Base-by-base conservation (phyloP, 2,797 vertebrate genomes). In the Selene dorsalis region DNA sequence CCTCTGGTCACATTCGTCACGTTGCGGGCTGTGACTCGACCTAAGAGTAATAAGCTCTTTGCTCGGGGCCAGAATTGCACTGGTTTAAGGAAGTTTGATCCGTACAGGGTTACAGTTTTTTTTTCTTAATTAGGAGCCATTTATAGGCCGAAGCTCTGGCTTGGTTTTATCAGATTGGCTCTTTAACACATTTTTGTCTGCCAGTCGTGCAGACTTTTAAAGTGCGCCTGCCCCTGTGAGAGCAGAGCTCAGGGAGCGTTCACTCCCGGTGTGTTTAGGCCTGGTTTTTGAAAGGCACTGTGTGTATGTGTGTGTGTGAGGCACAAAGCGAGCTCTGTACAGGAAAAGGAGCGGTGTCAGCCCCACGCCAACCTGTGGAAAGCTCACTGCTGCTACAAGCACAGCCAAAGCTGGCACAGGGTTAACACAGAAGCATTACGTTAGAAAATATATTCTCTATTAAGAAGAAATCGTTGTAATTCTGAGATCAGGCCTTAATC, bases 291-390 rank as follows among this genome's bases (percentile, higher is more conserved):
- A 92, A 93, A 94, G 93, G 77, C 79, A 57, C 32, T 35, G 2
- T 35, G 32, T 35, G 32, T 35, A 8, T 35, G 32, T 35, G 32
- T 35, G 91, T 95, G 92, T 95, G 88, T 80, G 82, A 67, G 69
- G 73, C 89, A 95, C 94, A 95, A 95, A 94, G 94, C 90, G 32
- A 85, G 92, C 88, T 90, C 90, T 95, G 93, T 95, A 73, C 16
- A 56, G 68, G 69, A 77, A 73, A 72, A 88, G 92, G 86, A 93
- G 93, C 75, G 85, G 88, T 73, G 84, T 85, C 63, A 53, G 69
- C 73, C 83, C 85, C 83, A 91, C 73, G 85, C 87, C 89, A 92
- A 85, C 87, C 86, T 91, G 83, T 70, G 11, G 39, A 13, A 74
- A 79, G 61, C 70, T 48, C 62, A 45, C 69, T 82, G 47, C 59